phyloP scores from a whole-genome alignment of 2,797 vertebrate genomes.

The Tokudaia tokunoshimensis region DNA sequence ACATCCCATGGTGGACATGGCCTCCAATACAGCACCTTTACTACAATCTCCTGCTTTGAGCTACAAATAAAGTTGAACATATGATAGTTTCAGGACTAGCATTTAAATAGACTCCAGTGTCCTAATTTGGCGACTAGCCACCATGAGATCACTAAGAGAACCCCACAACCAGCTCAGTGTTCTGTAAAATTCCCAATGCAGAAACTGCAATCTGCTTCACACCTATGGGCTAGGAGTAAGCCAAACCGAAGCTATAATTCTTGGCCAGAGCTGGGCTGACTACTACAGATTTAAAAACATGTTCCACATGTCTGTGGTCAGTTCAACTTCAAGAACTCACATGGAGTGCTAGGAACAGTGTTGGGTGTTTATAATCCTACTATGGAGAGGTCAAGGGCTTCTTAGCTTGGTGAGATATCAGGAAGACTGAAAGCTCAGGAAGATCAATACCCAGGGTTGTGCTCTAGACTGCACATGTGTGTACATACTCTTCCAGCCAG shows the following conservation, averaged over 20 bases:
- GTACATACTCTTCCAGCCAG: not conserved
- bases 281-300: not conserved
- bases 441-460: not conserved
- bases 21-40: not conserved
- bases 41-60: not conserved
- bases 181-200: not conserved
- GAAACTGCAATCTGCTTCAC: not conserved
- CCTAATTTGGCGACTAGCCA: not conserved
- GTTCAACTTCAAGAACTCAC: not conserved
- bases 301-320: not conserved
- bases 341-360: not conserved
- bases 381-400: too few relatives aligned
- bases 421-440: not conserved
- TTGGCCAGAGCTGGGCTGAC: not conserved
- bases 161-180: too few relatives aligned
- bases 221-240: not conserved
- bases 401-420: not conserved
- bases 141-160: not conserved
- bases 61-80: not conserved
- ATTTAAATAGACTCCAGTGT: not conserved
- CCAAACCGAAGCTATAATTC: not conserved
- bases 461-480: not conserved
- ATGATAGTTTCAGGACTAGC: not conserved
- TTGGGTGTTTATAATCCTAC: not conserved
- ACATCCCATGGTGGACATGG: fast-evolving